A percentile compares a stretch with the other conserved stretches of the same genome.
Conservation (phyloP, 92 coral and sea anemone species). For the Chrysogorgia sp. region DNA sequence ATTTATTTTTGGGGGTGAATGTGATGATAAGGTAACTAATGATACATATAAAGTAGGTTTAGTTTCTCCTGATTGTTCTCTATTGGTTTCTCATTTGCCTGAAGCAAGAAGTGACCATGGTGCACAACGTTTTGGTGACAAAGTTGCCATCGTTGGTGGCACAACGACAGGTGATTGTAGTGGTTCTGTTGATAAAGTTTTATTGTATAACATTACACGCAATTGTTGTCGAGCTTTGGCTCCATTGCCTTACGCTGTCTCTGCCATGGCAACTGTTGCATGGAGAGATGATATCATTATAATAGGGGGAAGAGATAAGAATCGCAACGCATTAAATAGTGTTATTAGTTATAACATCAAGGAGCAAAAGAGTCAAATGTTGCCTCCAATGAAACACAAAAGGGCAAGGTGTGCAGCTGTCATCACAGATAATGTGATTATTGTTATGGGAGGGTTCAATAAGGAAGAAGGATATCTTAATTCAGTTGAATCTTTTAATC, state of each 20-base stretch:
- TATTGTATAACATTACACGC: background rate
- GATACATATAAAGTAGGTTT: slow-evolving; percentile 4
- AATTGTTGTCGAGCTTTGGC: no score
- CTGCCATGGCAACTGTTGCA: no score
- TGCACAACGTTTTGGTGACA: slow-evolving; percentile 9
- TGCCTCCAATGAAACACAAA: slow-evolving; percentile 10
- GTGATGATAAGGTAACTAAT: background rate
- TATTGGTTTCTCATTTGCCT: background rate
- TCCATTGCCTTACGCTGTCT: no score
- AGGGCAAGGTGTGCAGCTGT: slow-evolving; percentile 1
- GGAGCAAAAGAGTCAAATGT: background rate
- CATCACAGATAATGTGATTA: background rate
- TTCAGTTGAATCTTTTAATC: slow-evolving; percentile 7
- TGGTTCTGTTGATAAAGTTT: background rate
- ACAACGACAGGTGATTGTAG: background rate
- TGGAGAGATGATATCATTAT: no score
- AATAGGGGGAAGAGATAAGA: no score
- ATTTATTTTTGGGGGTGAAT: background rate
- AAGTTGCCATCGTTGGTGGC: slow-evolving; percentile 22
- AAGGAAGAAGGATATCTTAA: background rate
- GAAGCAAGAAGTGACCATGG: slow-evolving; percentile 3
- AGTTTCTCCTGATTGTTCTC: background rate
- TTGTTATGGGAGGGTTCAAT: slow-evolving; percentile 13
- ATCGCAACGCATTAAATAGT: no score
- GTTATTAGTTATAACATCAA: no score